phyloP scores from a whole-genome alignment of 1,140 invertebrate genomes.

The Trachymyrmex septentrionalis region DNA sequence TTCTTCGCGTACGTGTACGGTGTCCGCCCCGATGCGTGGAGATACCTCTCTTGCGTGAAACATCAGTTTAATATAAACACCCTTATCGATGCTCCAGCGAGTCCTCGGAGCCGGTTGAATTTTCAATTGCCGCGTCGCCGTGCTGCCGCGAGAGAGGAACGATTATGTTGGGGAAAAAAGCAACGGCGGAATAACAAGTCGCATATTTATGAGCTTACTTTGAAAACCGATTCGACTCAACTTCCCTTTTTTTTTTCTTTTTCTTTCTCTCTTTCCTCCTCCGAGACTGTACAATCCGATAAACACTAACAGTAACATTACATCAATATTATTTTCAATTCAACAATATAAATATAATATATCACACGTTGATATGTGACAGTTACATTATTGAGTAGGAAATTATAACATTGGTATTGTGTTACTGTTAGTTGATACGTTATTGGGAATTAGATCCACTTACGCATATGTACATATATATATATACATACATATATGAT shows the following conservation, averaged over 20 bases:
- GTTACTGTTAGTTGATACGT: too few species aligned
- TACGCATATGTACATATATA: too few species aligned
- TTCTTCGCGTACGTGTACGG: constrained; percentile 39
- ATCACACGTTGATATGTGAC: too few species aligned
- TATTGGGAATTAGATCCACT: too few species aligned
- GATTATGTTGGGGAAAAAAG: constrained; percentile 54
- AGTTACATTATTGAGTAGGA: too few species aligned
- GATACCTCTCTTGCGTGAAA: constrained; percentile 44
- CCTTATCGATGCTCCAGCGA: constrained; percentile 43
- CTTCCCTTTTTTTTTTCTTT: constrained; percentile 17
- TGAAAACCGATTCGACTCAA: constrained; percentile 66
- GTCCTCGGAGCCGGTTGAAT: constrained; percentile 63
- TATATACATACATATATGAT: too few species aligned
- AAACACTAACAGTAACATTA: too few species aligned
- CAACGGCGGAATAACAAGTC: constrained; percentile 69
- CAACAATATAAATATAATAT: too few species aligned
- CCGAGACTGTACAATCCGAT: constrained; percentile 31
- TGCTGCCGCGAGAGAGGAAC: constrained; percentile 31
- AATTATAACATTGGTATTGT: too few species aligned
- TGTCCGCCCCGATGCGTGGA: background rate
- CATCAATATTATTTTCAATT: too few species aligned
- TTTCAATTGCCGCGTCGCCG: constrained; percentile 65
- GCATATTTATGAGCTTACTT: constrained; percentile 77
- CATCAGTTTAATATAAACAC: constrained; percentile 72
- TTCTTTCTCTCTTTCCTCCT: constrained; percentile 19